Evolutionary conservation across 2,888 invertebrate species (phyloP), one percentile per base, ranked within the genome.

Genomic region (Caenorhabditis wallacei): DNA sequence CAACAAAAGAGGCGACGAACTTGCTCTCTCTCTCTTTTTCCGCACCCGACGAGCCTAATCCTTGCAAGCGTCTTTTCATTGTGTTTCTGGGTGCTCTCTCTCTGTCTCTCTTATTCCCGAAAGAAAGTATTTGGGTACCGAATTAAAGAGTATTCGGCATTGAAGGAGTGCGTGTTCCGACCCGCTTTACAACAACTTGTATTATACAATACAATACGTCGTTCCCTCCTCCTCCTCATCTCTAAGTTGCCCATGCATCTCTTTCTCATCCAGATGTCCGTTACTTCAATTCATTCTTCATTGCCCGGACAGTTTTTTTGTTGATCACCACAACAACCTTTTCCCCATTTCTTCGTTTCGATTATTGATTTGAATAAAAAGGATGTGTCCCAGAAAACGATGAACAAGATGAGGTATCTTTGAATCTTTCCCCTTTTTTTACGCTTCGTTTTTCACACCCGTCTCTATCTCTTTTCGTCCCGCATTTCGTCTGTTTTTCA

Each of bases 331-430:
- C 61, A 71, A 71, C 71, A 71, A 51, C 56, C 20, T 37, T 26
- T 51, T 59, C 48, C 61, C 35, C n/a, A n/a, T n/a, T n/a, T n/a
- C n/a, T n/a, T 18, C 59, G 53, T 48, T 59, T 43, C 57, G 30
- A 30, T 30, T 61, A 72, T 72, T 72, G 72, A 72, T 72, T 63
- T 51, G 71, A 61, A 71, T 35, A n/a, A 30, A 64, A 8, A 61
- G 11, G 56, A 56, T 43, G 69, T 22, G 75, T 75, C 75, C 75
- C 75, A 75, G 66, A 46, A 63, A 30, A 48, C 74, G 64, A 61
- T 56, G 74, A 74, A 74, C 74, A 74, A 68, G 76, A 76, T 76
- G 76, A 76, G 76, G 76, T 76, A 76, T 76, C 76, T 76, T 59
- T 46, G 70, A 54, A 74, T 46, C 18, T 24, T 63, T 37, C 37